phyloP scores from a whole-genome alignment of 2,113 vertebrate species.

The Scopus umbretta region DNA sequence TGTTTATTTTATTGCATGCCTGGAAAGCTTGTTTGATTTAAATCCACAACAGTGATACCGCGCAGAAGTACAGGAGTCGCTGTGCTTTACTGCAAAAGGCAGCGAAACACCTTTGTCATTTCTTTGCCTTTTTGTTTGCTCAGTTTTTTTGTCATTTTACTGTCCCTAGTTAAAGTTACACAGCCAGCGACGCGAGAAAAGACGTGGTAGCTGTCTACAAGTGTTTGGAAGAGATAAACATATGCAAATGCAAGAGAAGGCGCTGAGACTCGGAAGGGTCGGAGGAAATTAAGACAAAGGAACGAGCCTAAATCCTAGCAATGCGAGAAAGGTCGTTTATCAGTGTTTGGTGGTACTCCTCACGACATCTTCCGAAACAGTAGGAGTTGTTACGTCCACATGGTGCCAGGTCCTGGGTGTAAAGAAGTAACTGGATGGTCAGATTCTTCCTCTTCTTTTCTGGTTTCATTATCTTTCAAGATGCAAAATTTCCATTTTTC shows the following conservation, averaged over 20 bases:
- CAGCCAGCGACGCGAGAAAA: not conserved
- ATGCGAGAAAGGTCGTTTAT: not conserved
- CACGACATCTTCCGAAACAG: not conserved
- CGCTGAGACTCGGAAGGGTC: not conserved
- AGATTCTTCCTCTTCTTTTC: not conserved
- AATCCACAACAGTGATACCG: not conserved
- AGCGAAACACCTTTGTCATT: not conserved
- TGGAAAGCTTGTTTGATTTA: not conserved
- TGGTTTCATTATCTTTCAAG: not conserved
- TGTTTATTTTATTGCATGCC: not conserved
- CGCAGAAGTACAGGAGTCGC: not conserved
- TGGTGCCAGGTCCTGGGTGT: not conserved
- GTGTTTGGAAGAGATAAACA: not conserved
- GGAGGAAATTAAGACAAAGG: not conserved
- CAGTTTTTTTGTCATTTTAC: not conserved
- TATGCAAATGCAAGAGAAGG: not conserved
- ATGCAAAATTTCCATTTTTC: not conserved
- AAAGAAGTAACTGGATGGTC: not conserved
- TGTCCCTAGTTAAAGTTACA: not conserved
- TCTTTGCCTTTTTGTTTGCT: not conserved
- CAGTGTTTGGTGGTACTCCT: not conserved
- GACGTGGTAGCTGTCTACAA: not conserved
- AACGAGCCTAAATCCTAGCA: not conserved
- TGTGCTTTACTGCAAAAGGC: not conserved
- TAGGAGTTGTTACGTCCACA: fast-evolving